Percentiles rank a stretch among this genome's conserved stretches.
phyloP scores from a whole-genome alignment of 2,797 vertebrate genomes.

The Sebastes iracundus region DNA sequence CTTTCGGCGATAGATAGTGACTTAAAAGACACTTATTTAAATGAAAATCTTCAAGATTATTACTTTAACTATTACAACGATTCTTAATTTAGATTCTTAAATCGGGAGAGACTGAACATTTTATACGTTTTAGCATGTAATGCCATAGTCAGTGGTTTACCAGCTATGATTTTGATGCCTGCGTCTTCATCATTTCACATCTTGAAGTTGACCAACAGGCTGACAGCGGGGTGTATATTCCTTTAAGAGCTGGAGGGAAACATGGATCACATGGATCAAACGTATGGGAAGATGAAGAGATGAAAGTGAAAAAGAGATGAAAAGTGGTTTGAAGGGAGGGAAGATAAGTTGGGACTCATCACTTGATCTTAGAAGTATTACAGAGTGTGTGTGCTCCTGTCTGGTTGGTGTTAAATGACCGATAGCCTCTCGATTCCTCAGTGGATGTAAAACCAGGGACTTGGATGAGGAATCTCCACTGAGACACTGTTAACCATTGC shows the following conservation, averaged over 20 bases:
- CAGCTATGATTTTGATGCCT: not conserved
- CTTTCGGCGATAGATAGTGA: too few species aligned
- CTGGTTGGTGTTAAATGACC: slow-evolving; percentile 44
- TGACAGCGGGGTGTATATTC: not conserved
- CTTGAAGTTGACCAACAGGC: not conserved
- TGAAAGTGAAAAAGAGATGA: slow-evolving; percentile 31
- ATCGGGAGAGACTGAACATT: not conserved
- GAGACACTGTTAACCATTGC: slow-evolving; percentile 61
- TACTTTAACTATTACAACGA: not conserved
- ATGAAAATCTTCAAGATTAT: too few species aligned
- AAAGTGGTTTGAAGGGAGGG: slow-evolving; percentile 11
- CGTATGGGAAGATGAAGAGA: slow-evolving; percentile 8
- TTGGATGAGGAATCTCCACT: slow-evolving; percentile 43
- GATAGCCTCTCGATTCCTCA: slow-evolving; percentile 17
- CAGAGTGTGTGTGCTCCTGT: slow-evolving; percentile 8
- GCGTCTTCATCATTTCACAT: not conserved
- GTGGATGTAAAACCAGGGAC: slow-evolving; percentile 30
- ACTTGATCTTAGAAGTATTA: slow-evolving; percentile 10
- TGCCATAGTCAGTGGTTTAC: not conserved
- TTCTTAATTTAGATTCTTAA: not conserved
- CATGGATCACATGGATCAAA: slow-evolving; percentile 11
- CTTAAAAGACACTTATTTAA: too few species aligned
- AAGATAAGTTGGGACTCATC: slow-evolving; percentile 21
- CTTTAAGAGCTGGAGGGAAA: slow-evolving; percentile 15
- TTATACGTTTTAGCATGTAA: not conserved